Evolutionary conservation across 2,888 invertebrate genomes (phyloP).

Genomic region (Punctoribates punctum): DNA sequence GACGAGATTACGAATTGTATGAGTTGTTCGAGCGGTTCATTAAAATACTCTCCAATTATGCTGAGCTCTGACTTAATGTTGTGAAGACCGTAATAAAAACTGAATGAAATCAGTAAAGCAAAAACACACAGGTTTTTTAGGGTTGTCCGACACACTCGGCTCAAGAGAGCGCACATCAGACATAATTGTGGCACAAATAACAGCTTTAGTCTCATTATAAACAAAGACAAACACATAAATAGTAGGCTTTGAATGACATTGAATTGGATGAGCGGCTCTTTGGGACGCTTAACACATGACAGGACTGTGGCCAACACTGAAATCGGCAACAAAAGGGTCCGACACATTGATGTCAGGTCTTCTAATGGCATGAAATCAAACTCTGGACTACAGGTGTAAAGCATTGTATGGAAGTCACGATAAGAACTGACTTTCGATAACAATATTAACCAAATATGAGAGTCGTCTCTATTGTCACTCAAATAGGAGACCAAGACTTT

Average conservation of each 20-base stretch:
- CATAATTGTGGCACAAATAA: slow-evolving; percentile 75
- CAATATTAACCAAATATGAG: slow-evolving; percentile 69
- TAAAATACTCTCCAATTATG: slow-evolving; percentile 63
- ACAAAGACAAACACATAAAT: slow-evolving; percentile 67
- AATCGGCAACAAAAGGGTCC: slow-evolving; percentile 46
- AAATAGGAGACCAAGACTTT: slow-evolving; percentile 14
- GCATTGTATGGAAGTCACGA: slow-evolving; percentile 68
- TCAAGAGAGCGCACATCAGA: slow-evolving; percentile 65
- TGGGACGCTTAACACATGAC: slow-evolving; percentile 48
- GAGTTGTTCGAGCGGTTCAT: slow-evolving; percentile 31
- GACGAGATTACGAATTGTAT: slow-evolving; percentile 18
- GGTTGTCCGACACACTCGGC: background rate
- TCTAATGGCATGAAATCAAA: slow-evolving; percentile 67
- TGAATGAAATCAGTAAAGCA: slow-evolving; percentile 58
- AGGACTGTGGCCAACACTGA: slow-evolving; percentile 26
- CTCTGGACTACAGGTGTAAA: slow-evolving; percentile 73
- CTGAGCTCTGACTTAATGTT: slow-evolving; percentile 59
- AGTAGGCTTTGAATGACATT: slow-evolving; percentile 67
- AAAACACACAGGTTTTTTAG: background rate
- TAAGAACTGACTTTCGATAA: slow-evolving; percentile 66
- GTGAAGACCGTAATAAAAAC: slow-evolving; percentile 59
- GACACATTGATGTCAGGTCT: slow-evolving; percentile 47
- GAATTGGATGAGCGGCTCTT: slow-evolving; percentile 60
- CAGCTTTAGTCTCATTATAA: slow-evolving; percentile 73
- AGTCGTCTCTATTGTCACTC: slow-evolving; percentile 52